These are phyloP conservation scores for Drosophila birchii DNA, from an alignment of 2,888 invertebrate species.

Conservation along the genomic window DNA sequence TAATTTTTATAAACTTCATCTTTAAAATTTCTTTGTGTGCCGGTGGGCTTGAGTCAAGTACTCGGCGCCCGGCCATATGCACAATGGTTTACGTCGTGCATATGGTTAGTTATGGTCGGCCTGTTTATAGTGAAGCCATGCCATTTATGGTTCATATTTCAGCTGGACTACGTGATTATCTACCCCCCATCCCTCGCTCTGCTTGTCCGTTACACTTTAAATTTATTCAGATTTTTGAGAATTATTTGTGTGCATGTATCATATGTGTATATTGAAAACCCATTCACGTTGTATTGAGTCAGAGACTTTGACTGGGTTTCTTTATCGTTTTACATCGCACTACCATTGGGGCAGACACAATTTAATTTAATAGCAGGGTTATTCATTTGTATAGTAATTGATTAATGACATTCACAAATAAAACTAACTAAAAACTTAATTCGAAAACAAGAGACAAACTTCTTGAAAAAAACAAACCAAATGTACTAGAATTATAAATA, in stretches of 20 bases:
- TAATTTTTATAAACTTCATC: background rate
- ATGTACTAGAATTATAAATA: too few species aligned
- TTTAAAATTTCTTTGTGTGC: slow-evolving; percentile 17
- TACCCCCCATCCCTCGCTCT: background rate
- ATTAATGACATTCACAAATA: slow-evolving; percentile 66
- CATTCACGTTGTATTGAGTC: slow-evolving; percentile 52
- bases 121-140: slow-evolving; percentile 78
- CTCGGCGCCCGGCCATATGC: slow-evolving; percentile 47
- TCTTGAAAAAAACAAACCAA: background rate
- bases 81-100: slow-evolving; percentile 31
- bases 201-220: slow-evolving; percentile 27
- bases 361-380: slow-evolving; percentile 68
- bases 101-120: slow-evolving; percentile 65
- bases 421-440: slow-evolving; percentile 52
- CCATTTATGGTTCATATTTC: slow-evolving; percentile 80
- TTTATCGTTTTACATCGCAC: slow-evolving; percentile 24
- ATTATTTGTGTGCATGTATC: slow-evolving; percentile 29
- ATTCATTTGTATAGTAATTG: slow-evolving; percentile 74
- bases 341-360: slow-evolving; percentile 39
- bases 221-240: slow-evolving; percentile 33
- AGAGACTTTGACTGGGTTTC: slow-evolving; percentile 33
- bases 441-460: slow-evolving; percentile 26
- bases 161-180: slow-evolving; percentile 69
- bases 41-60: slow-evolving; percentile 7
- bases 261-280: slow-evolving; percentile 37